These are phyloP conservation scores for Ormyrus rosae DNA, from an alignment of 2,888 invertebrate genomes.

Conservation along the genomic window DNA sequence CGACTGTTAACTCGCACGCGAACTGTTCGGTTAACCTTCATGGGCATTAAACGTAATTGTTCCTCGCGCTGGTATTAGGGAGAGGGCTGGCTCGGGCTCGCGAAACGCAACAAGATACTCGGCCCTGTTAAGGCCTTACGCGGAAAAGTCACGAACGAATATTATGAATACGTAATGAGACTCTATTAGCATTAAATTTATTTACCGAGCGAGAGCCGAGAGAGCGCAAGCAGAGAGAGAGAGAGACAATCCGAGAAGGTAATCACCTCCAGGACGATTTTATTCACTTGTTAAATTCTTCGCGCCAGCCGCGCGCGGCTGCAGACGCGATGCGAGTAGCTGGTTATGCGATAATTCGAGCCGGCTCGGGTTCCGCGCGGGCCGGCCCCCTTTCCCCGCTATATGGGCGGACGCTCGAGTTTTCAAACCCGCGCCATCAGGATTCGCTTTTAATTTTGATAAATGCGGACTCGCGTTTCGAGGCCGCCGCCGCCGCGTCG, in stretches of 20 bases:
- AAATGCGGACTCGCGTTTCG: too few relatives aligned
- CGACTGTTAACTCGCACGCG: constrained; percentile 57
- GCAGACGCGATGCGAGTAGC: neutral
- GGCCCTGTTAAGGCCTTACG: constrained; percentile 52
- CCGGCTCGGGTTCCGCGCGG: neutral
- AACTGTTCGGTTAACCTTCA: constrained; percentile 57
- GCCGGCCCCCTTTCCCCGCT: neutral
- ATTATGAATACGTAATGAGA: constrained; percentile 56
- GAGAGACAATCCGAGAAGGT: constrained; percentile 9
- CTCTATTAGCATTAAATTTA: constrained; percentile 56
- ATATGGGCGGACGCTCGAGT: neutral
- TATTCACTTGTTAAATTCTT: constrained; percentile 51
- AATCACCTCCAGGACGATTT: constrained; percentile 9
- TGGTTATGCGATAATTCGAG: constrained; percentile 4
- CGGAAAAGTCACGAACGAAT: constrained; percentile 56
- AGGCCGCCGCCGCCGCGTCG: too few relatives aligned
- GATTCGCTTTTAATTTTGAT: too few relatives aligned
- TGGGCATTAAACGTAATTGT: constrained; percentile 58
- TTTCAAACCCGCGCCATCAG: neutral
- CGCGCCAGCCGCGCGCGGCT: constrained; percentile 3
- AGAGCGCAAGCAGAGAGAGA: neutral
- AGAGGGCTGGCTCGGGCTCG: neutral
- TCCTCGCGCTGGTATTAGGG: constrained; percentile 35
- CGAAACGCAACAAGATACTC: constrained; percentile 52
- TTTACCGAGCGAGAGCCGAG: constrained; percentile 24